A percentile compares a stretch with the other conserved stretches of the same genome.
phyloP scores from a whole-genome alignment of 2,113 vertebrate genomes.

The Patagioenas fasciata region DNA sequence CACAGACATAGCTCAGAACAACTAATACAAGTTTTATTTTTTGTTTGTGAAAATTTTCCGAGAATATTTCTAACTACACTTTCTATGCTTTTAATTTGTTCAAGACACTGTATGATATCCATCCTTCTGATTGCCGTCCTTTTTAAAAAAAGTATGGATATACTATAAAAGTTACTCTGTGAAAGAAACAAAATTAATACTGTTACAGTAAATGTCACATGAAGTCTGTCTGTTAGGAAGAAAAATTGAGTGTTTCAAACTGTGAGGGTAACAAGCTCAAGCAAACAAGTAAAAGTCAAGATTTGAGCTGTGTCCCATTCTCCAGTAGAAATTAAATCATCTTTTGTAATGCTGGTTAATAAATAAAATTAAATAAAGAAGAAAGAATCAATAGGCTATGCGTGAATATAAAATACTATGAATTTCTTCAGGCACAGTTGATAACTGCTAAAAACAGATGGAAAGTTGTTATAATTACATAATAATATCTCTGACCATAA shows the following conservation, averaged over 20 bases:
- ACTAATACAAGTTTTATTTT: neutral
- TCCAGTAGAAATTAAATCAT: neutral
- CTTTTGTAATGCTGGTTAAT: neutral
- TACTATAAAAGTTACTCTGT: neutral
- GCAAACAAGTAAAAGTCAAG: neutral
- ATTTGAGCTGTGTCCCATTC: neutral
- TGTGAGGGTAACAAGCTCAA: neutral
- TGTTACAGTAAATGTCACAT: neutral
- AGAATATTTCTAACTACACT: neutral
- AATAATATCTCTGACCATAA: neutral
- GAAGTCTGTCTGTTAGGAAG: neutral
- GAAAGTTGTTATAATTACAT: neutral
- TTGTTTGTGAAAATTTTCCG: neutral
- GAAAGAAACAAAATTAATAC: neutral
- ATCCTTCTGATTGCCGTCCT: neutral
- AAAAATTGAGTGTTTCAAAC: neutral
- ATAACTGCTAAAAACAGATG: neutral
- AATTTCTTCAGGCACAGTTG: neutral
- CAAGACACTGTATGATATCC: neutral
- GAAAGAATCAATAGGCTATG: neutral
- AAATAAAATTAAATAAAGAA: neutral
- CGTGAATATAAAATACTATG: neutral
- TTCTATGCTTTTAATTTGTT: neutral
- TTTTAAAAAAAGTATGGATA: neutral
- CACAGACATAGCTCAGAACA: neutral